A percentile compares a stretch with the other conserved stretches of the same genome.
These are phyloP conservation scores for Dysdera silvatica DNA, from an alignment of 1,140 invertebrate species.

Conservation along the genomic window DNA sequence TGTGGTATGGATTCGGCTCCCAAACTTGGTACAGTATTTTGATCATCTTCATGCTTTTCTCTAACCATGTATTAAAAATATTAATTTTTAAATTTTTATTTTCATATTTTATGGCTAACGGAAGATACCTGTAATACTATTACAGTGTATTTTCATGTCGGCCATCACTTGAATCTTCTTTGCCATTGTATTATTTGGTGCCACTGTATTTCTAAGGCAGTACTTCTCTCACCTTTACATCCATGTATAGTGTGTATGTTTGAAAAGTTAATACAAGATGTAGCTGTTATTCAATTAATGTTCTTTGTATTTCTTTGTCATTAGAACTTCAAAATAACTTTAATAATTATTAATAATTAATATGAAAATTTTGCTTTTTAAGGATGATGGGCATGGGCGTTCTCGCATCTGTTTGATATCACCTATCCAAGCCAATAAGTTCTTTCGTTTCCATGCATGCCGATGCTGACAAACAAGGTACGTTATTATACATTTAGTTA, in stretches of 20 bases:
- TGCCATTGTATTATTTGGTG: too few species aligned
- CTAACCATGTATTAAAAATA: too few species aligned
- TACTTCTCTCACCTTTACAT: neutral
- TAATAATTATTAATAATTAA: too few species aligned
- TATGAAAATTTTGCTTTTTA: slow-evolving; percentile 31
- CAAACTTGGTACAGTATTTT: slow-evolving; percentile 58
- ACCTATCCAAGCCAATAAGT: slow-evolving; percentile 96
- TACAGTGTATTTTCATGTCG: too few species aligned
- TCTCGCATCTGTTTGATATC: slow-evolving; percentile 73
- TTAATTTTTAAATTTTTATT: neutral
- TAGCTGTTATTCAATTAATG: neutral
- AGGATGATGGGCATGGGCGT: slow-evolving; percentile 99
- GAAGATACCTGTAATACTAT: too few species aligned
- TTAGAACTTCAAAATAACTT: neutral
- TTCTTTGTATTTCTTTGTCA: too few species aligned
- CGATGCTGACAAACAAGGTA: slow-evolving; percentile 92
- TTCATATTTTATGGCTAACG: too few species aligned
- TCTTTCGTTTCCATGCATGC: slow-evolving; percentile 97
- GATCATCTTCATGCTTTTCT: neutral
- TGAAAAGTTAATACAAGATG: neutral
- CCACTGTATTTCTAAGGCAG: neutral
- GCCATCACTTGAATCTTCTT: too few species aligned
- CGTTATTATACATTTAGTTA: neutral
- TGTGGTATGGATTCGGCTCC: slow-evolving; percentile 92
- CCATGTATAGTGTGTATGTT: neutral